phyloP scores from a whole-genome alignment of 2,888 invertebrate genomes.

The Synergus gifuensis region DNA sequence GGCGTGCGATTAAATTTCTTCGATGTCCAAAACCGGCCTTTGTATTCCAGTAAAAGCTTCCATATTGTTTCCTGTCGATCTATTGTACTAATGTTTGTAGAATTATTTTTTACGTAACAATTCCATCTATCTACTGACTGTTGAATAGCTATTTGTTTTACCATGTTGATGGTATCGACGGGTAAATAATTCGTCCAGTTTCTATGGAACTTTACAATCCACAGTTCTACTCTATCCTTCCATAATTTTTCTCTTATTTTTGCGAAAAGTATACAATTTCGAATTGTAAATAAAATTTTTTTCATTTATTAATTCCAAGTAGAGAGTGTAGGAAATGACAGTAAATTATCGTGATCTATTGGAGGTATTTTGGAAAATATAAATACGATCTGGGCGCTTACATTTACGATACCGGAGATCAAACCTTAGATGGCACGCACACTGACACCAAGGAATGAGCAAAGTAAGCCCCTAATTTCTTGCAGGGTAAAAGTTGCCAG shows the following conservation, averaged over 20 bases:
- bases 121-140: background rate
- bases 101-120: conserved; percentile 36
- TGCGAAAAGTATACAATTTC: too few relatives aligned
- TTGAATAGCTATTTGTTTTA: conserved; percentile 21
- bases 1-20: conserved; percentile 40
- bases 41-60: conserved; percentile 40
- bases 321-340: conserved; percentile 31
- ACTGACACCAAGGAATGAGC: conserved; percentile 59
- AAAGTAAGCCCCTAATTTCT: conserved; percentile 77
- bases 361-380: conserved; percentile 48
- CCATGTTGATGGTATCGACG: conserved; percentile 34
- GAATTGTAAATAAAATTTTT: background rate
- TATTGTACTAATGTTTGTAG: conserved; percentile 40
- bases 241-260: background rate
- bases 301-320: too few relatives aligned
- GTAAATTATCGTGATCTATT: conserved; percentile 52
- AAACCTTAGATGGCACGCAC: conserved; percentile 45
- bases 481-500: conserved; percentile 71
- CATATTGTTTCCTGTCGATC: conserved; percentile 36
- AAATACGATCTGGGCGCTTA: conserved; percentile 51
- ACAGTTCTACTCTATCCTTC: background rate
- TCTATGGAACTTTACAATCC: conserved; percentile 33
- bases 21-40: conserved; percentile 34
- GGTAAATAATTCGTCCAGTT: conserved; percentile 30
- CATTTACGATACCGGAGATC: conserved; percentile 44